These are phyloP conservation scores for Muscidifurax raptorellus DNA, from an alignment of 1,140 invertebrate genomes.

Conservation along the genomic window DNA sequence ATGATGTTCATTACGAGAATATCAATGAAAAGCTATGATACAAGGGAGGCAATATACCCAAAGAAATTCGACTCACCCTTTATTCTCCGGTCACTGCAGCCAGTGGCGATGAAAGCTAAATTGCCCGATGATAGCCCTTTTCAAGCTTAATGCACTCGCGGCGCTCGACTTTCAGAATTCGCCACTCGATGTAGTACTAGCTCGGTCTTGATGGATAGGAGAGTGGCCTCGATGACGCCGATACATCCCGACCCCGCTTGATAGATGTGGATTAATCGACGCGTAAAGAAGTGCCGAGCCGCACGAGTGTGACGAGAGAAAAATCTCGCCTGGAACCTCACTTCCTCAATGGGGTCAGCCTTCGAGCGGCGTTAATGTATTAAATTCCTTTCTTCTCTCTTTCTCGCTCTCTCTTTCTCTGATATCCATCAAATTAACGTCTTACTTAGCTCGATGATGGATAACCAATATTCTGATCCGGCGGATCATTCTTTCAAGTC, in stretches of 20 bases:
- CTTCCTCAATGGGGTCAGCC: not conserved
- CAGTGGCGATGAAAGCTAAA: not conserved
- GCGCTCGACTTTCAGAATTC: constrained; percentile 19
- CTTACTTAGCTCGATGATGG: not conserved
- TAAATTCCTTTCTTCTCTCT: not conserved
- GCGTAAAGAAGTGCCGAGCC: constrained; percentile 36
- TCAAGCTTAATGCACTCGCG: constrained; percentile 8
- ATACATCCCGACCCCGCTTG: constrained; percentile 20
- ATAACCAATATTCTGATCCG: too few species aligned
- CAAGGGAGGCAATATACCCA: too few species aligned
- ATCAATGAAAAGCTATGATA: too few species aligned
- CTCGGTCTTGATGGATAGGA: constrained; percentile 35
- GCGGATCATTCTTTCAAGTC: not conserved
- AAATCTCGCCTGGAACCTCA: not conserved
- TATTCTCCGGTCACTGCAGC: too few species aligned
- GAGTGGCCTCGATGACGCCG: constrained; percentile 41
- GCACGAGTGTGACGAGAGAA: constrained; percentile 9
- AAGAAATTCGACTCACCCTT: too few species aligned
- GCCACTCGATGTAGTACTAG: not conserved
- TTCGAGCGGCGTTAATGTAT: not conserved
- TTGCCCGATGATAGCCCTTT: constrained; percentile 23
- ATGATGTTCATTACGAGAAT: too few species aligned
- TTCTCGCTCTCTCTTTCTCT: not conserved
- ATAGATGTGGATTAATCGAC: constrained; percentile 48
- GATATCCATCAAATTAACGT: not conserved